These are phyloP conservation scores for Sipha maydis DNA, from an alignment of 2,888 invertebrate genomes.

Conservation along the genomic window DNA sequence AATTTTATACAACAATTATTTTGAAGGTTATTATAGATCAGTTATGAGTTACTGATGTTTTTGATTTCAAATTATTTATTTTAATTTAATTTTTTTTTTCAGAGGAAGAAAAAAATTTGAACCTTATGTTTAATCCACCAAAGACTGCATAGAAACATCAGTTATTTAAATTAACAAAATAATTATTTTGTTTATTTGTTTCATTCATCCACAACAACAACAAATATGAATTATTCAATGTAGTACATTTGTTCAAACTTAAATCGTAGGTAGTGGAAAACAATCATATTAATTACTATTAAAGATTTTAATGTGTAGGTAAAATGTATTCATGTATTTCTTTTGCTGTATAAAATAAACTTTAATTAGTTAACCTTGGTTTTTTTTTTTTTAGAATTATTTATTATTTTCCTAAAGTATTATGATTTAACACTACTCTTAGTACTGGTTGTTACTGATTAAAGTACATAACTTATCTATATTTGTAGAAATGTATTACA, in stretches of 20 bases:
- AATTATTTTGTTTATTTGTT: slow-evolving; percentile 1
- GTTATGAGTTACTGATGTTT: neutral
- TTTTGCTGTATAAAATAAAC: slow-evolving; percentile 11
- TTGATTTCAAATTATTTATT: neutral
- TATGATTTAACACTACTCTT: no score
- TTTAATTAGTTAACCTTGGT: neutral
- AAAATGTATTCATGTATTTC: neutral
- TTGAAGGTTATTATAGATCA: neutral
- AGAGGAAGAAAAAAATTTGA: slow-evolving; percentile 19
- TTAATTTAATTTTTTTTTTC: slow-evolving; percentile 10
- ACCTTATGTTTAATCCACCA: slow-evolving; percentile 12
- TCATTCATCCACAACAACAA: neutral
- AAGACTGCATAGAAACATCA: slow-evolving; percentile 5
- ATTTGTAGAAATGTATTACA: no score
- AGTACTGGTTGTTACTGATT: no score
- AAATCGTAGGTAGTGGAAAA: neutral
- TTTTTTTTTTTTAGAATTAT: neutral
- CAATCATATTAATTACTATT: neutral
- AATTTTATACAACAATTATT: no score
- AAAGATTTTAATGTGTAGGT: neutral
- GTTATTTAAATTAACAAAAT: slow-evolving; percentile 7
- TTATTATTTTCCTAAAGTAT: no score
- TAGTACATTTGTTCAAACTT: neutral
- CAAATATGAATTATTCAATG: neutral
- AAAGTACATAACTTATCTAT: no score